Base-by-base conservation (phyloP, 2,113 vertebrate genomes). In the Oreochromis spilurus region DNA sequence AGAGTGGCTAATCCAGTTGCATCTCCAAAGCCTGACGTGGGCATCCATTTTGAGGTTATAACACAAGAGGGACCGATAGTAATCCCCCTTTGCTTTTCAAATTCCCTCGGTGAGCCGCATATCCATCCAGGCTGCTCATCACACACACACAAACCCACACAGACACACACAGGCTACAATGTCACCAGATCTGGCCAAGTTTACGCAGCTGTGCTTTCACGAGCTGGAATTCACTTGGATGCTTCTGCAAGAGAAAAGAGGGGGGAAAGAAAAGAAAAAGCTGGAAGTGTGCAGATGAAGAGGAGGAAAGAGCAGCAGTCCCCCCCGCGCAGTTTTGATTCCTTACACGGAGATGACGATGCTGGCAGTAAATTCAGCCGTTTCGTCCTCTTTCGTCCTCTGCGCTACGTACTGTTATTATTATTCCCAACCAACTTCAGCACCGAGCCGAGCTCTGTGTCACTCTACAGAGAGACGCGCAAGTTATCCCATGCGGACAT, bases 1-100 rank as follows among this genome's bases (percentile, higher is more conserved):
- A 85, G 81, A 86, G 84, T 52, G 81, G 84, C 91, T 93, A 82
- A 93, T 95, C 95, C 94, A 87, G 82, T 84, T 93, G 91, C 81
- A 91, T 93, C 88, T 89, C 93, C 90, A 83, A 85, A 92, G 89
- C 93, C 93, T 90, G 92, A 91, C 88, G 87, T 93, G 92, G 90
- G 94, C 93, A 94, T 96, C 95, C 95, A 96, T 95, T 94, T 95
- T 94, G 93, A 89, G 89, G 82, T 87, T 88, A 91, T 88, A 94
- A 93, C 60, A 84, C 82, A 65, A 93, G 84, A 91, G 90, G 93
- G 86, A 77, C 88, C 85, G 88, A 88, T 88, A 85, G 85, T 91
- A 92, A 93, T 92, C 91, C 92, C 91, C 78, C 79, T 34, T 87
- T 80, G 75, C 78, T 85, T 78, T 87, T 91, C 85, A 93, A 81